These are phyloP conservation scores for Cyphomyrmex costatus DNA, from an alignment of 1,140 invertebrate species.

Conservation along the genomic window DNA sequence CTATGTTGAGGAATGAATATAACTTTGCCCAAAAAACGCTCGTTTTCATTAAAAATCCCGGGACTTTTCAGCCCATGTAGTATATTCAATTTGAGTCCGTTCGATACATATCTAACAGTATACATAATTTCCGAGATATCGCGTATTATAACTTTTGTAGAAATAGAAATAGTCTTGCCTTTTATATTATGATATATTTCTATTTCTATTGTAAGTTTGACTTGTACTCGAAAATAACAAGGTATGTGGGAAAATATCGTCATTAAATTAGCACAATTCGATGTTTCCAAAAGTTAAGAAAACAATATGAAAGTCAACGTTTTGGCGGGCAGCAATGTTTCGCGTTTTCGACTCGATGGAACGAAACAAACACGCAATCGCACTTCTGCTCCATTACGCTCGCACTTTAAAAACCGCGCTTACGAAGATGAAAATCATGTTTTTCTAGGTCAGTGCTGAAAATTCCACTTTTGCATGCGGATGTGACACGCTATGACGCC, in stretches of 20 bases:
- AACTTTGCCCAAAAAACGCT: too few relatives aligned
- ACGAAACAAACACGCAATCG: conserved; percentile 34
- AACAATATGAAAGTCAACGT: not conserved
- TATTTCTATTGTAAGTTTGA: not conserved
- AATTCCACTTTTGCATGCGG: conserved; percentile 36
- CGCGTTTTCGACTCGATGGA: not conserved
- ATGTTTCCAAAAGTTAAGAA: not conserved
- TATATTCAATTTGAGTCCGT: too few relatives aligned
- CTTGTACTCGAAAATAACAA: not conserved
- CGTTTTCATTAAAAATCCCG: too few relatives aligned
- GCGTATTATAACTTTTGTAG: not conserved
- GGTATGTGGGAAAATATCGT: too few relatives aligned
- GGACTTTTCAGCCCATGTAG: too few relatives aligned
- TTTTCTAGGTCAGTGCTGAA: conserved; percentile 31
- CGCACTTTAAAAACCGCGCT: conserved; percentile 15
- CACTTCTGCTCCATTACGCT: conserved; percentile 14
- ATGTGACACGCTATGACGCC: conserved; percentile 16
- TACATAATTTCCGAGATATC: not conserved
- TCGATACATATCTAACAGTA: too few relatives aligned
- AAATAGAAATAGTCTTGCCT: not conserved
- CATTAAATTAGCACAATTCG: not conserved
- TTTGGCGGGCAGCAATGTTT: not conserved
- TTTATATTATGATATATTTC: not conserved
- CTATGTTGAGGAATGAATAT: too few relatives aligned
- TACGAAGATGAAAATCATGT: conserved; percentile 22